These are phyloP conservation scores for Sinocyclocheilus anshuiensis DNA, from an alignment of 2,113 vertebrate species.

Conservation along the genomic window DNA sequence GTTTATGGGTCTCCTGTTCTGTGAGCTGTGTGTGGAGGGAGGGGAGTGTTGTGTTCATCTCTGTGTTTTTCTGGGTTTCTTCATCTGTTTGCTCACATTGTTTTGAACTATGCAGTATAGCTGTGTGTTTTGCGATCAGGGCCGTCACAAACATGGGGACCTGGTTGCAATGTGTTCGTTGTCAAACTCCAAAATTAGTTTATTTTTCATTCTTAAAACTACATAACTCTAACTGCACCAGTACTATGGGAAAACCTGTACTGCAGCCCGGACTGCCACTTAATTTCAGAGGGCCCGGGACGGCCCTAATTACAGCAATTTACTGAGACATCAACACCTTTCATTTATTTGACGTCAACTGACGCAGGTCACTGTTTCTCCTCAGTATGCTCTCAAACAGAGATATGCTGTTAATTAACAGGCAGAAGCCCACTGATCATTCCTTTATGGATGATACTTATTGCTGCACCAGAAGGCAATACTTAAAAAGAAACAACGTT, in stretches of 20 bases:
- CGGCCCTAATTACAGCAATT: background rate
- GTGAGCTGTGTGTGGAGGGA: too few species aligned
- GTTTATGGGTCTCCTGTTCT: too few species aligned
- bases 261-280: background rate
- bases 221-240: background rate
- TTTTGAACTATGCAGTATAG: too few species aligned
- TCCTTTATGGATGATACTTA: background rate
- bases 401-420: background rate
- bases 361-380: background rate
- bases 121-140: too few species aligned
- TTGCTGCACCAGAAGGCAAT: background rate
- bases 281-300: background rate
- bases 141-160: too few species aligned
- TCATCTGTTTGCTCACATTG: too few species aligned
- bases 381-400: background rate
- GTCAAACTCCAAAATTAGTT: too few species aligned
- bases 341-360: background rate
- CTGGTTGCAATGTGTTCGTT: too few species aligned
- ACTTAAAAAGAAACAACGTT: background rate
- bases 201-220: background rate
- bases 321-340: conserved; percentile 1
- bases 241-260: background rate
- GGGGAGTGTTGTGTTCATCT: too few species aligned
- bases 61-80: too few species aligned
- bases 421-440: background rate